Evolutionary conservation across 2,888 invertebrate species (phyloP), one percentile per base, ranked within the genome.

Genomic region (Platynereis dumerilii): DNA sequence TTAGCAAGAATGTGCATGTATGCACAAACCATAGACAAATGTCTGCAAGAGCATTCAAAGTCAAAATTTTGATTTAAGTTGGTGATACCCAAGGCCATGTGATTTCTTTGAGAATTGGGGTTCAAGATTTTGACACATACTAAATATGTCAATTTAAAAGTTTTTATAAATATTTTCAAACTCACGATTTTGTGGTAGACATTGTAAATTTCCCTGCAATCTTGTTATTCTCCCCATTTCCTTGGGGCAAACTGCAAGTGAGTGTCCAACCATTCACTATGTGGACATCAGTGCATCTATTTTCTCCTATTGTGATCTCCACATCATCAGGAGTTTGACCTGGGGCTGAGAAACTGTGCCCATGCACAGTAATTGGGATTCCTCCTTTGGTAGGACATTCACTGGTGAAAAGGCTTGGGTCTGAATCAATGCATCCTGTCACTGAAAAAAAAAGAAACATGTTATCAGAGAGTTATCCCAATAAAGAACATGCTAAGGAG

Each of bases 341-440:
- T 17, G 29, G n/a, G n/a, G n/a, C n/a, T 54, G 7, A 26, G 39
- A 66, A 66, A 58, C 58, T 58, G 2, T 29, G 45, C 7, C 66
- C 66, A 58, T 66, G 58, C 22, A 66, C 48, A 22, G 28, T 58
- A 2, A 66, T 10, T n/a, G n/a, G 28, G 20, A 54, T 58, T 15
- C 66, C 66, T 20, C 66, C 66, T 22, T 22, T 28, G 1, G 66
- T 53, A 3, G 44, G 62, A 57, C 66, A 66, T 12, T 60, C 58
- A 27, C 22, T 29, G 15, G 66, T 66, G 22, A 34, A 52, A 2
- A 42, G 26, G 12, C 29, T 55, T 1, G 66, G 66, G 44, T 52
- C 22, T 10, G 62, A 34, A 45, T 66, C 66, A 17, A 58, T 53
- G 45, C 66, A 66, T 5, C 66, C 66, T 39, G 62, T 52, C 45